A percentile compares a stretch with the other conserved stretches of the same genome.
Evolutionary conservation across 1,140 invertebrate species (phyloP).

Genomic region (Eupeodes corollae): DNA sequence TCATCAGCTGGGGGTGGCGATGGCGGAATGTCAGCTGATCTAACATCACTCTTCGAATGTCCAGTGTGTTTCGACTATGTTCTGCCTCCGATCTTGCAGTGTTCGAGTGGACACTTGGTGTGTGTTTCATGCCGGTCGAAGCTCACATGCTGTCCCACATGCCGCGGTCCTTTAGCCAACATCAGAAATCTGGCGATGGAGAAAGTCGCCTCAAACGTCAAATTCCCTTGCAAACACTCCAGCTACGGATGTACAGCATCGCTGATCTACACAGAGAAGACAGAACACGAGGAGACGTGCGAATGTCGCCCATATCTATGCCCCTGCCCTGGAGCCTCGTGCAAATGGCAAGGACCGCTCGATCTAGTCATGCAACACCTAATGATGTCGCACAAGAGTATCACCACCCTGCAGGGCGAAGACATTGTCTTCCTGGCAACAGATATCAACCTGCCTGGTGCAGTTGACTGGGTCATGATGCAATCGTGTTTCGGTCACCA

Average conservation of each 20-base stretch:
- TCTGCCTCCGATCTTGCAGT: conserved; percentile 86
- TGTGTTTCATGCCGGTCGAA: conserved; percentile 95
- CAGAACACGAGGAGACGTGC: conserved; percentile 96
- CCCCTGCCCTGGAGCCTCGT: conserved; percentile 95
- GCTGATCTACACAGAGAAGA: conserved; percentile 92
- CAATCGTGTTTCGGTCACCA: conserved; percentile 98
- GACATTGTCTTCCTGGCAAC: conserved; percentile 99
- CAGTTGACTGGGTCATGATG: conserved; percentile 99
- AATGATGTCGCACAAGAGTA: conserved; percentile 96
- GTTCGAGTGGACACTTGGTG: conserved; percentile 76
- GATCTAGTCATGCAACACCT: conserved; percentile 95
- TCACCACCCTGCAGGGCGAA: conserved; percentile 93
- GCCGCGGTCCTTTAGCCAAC: conserved; percentile 90
- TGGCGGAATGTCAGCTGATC: conserved; percentile 62
- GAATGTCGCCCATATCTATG: conserved; percentile 96
- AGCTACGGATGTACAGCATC: conserved; percentile 86
- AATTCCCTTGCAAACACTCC: conserved; percentile 99
- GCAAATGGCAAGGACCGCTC: conserved; percentile 95
- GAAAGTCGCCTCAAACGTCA: conserved; percentile 93
- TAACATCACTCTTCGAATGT: conserved; percentile 95
- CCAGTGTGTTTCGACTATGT: conserved; percentile 99
- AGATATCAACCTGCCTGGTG: conserved; percentile 97
- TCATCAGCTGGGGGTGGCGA: conserved; percentile 36
- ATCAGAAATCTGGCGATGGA: conserved; percentile 99
- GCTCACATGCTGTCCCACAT: conserved; percentile 93